Base-by-base conservation (phyloP, 2,797 vertebrate genomes). In the Micrastur ruficollis region DNA sequence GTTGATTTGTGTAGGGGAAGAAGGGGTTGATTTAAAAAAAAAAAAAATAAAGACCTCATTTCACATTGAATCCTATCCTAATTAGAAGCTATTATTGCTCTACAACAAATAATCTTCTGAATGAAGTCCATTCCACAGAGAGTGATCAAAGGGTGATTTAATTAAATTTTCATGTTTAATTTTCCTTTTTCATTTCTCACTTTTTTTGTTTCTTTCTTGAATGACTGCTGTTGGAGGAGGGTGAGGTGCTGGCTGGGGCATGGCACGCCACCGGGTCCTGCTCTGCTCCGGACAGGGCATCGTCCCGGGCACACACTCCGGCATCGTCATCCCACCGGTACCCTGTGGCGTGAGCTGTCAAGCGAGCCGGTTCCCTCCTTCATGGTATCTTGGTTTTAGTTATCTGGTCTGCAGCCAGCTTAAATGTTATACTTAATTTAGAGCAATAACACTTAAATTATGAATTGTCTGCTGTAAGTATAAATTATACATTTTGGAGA, bases 161-260 rank as follows among this genome's bases (percentile, higher is more conserved):
- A 97, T 98, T 98, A 98, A 98, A 98, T 97, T 98, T 98, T 98
- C 96, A 96, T 97, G 97, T 97, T 98, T 97, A 97, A 98, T 97
- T 98, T 98, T 96, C 97, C 65, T 85, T 91, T 97, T 97, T 95
- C 59, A 73, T 96, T 95, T 81, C 89, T 81, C 50, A 65, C 61
- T 70, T 66, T 82, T 75, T 96, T 95, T 0, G 4, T 46, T 89
- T 34, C 46, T 44, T 78, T 93, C 94, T 85, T 70, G 36, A 53
- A 49, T n/a, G 40, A 29, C 56, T 78, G 76, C 73, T 31, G 4
- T 40, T 20, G n/a, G 84, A 91, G 59, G 29, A 58, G 81, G 75
- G 85, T 21, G 36, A 62, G 70, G 73, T 0, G 6, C 34, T 47
- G 66, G 44, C 47, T 8, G 58, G 63, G 79, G 23, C 42, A 22